Evolutionary conservation across 2,113 vertebrate genomes (phyloP).

Genomic region (Sylvia atricapilla): DNA sequence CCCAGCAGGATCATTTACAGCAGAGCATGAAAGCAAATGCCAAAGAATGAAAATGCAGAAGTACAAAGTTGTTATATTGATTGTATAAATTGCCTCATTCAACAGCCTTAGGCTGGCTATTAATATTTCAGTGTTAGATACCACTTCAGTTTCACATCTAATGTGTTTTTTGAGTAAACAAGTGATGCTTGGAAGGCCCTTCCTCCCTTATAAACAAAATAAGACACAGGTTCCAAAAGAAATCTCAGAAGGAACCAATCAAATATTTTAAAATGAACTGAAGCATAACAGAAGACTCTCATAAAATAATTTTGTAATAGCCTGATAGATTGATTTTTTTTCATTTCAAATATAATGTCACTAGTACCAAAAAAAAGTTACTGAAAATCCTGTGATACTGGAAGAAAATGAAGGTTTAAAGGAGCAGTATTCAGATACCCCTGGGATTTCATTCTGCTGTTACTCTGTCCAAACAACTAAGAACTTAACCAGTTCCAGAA

Average conservation of each 20-base stretch:
- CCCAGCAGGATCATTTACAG: conserved; percentile 35
- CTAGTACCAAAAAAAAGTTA: neutral
- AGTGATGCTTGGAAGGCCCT: neutral
- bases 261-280: neutral
- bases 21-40: conserved; percentile 20
- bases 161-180: conserved; percentile 47
- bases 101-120: conserved; percentile 8
- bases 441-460: neutral
- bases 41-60: conserved; percentile 1
- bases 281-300: neutral
- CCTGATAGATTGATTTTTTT: neutral
- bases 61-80: conserved; percentile 25
- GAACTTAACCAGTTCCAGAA: neutral
- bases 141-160: conserved; percentile 24
- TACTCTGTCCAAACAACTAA: neutral
- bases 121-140: conserved; percentile 42
- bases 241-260: neutral
- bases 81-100: conserved; percentile 38
- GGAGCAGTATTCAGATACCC: neutral
- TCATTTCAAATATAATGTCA: neutral
- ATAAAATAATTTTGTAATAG: neutral
- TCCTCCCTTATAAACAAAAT: neutral
- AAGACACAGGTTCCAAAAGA: neutral
- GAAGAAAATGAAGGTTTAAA: neutral
- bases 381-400: neutral